These are phyloP conservation scores for Lepidonotus clava DNA, from an alignment of 2,888 invertebrate species.

Conservation along the genomic window DNA sequence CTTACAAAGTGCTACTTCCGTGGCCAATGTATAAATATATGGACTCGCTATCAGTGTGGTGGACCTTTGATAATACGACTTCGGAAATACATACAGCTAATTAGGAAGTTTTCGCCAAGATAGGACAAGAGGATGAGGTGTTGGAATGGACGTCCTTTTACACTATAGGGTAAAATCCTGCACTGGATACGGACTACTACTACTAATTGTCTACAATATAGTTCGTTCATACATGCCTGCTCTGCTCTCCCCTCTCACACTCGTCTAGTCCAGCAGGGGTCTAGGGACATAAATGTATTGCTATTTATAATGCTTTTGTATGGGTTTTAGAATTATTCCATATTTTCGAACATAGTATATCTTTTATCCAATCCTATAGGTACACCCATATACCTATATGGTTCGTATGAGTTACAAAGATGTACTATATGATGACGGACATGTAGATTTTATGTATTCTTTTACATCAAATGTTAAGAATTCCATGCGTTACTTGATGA, in stretches of 20 bases:
- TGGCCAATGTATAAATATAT: conserved; percentile 28
- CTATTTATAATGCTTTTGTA: conserved; percentile 53
- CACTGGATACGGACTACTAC: neutral
- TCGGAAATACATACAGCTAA: neutral
- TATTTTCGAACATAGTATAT: conserved; percentile 52
- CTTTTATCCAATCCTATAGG: conserved; percentile 43
- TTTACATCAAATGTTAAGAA: conserved; percentile 52
- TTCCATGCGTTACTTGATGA: conserved; percentile 47
- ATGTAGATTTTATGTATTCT: conserved; percentile 53
- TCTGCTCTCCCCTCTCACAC: neutral
- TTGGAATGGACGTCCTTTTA: neutral
- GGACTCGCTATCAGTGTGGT: too few species aligned
- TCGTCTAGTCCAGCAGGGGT: conserved; percentile 41
- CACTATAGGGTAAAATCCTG: conserved; percentile 10
- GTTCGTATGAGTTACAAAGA: conserved; percentile 32
- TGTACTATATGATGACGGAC: conserved; percentile 21
- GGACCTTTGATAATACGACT: neutral
- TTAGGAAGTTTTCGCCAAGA: neutral
- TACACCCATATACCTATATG: neutral
- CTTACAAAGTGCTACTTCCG: neutral
- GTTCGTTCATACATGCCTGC: conserved; percentile 1
- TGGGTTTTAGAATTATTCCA: conserved; percentile 52
- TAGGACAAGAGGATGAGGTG: neutral
- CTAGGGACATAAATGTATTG: conserved; percentile 48
- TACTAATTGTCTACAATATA: conserved; percentile 11